Evolutionary conservation across 2,113 vertebrate species (phyloP), one percentile per base, ranked within the genome.

Genomic region (Eubucco bourcierii): DNA sequence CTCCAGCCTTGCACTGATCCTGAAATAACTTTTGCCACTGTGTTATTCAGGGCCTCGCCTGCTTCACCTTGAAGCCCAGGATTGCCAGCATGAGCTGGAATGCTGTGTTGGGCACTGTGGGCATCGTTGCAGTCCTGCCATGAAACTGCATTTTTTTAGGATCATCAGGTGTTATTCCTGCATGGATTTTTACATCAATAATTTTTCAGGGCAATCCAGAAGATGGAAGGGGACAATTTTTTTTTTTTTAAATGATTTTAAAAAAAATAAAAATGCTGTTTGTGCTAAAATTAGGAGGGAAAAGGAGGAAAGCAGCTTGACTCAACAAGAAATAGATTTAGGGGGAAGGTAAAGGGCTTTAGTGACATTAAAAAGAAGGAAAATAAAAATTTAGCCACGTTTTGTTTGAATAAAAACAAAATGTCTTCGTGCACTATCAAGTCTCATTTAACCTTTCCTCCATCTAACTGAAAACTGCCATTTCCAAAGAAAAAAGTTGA

Each of bases 401-500:
- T 90, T 68, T 63, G 12, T 52, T 46, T 74, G n/a, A 93, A 82
- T 47, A 2, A 4, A 83, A 91, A 59, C 1, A 1, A 77, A 90
- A 93, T 27, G 19, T 70, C 73, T 80, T 80, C 7, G 1, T 56
- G 87, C 76, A 31, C 34, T 59, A 71, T 39, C 33, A 88, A 74
- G 33, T 52, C 79, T 87, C 53, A 25, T 77, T 95, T 93, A 95
- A 93, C 67, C 91, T 83, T 66, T 91, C 82, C 31, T 83, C 41
- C 63, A 86, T 65, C 76, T 65, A 83, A 88, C 79, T 73, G 76
- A 33, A 91, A 88, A 53, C 34, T 61, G 53, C 6, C 79, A 75
- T 80, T 92, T 66, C 70, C 50, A 93, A 93, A 83, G 58, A 86
- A 84, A 84, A 87, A 91, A 73, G 29, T 41, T 84, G 50, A 96